These are phyloP conservation scores for Melanotaenia parkinsoni DNA, from an alignment of 2,797 vertebrate genomes.

Conservation along the genomic window DNA sequence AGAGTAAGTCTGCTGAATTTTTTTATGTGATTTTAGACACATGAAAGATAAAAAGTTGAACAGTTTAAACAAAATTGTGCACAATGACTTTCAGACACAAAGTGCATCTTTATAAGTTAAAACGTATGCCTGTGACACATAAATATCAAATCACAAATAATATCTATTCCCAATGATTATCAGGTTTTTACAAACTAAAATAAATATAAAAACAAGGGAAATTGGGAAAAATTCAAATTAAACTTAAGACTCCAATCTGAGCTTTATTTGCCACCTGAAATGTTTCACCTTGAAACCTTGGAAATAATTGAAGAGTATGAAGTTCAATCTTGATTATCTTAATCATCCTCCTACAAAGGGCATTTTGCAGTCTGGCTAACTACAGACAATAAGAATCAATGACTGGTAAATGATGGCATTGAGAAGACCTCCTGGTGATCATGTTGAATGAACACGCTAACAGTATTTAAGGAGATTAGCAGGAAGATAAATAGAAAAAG, in stretches of 20 bases:
- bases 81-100: background rate
- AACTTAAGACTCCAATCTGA: slow-evolving; percentile 9
- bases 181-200: background rate
- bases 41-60: background rate
- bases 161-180: background rate
- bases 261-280: slow-evolving; percentile 38
- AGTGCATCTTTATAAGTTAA: background rate
- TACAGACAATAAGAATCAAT: slow-evolving; percentile 70
- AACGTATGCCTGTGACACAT: background rate
- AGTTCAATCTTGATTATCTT: slow-evolving; percentile 58
- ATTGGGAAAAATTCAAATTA: too few relatives aligned
- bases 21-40: background rate
- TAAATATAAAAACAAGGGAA: too few relatives aligned
- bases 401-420: slow-evolving; percentile 64
- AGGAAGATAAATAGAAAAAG: slow-evolving; percentile 55
- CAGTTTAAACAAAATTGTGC: background rate
- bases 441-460: slow-evolving; percentile 66
- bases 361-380: slow-evolving; percentile 71
- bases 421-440: slow-evolving; percentile 58
- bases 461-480: slow-evolving; percentile 68
- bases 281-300: slow-evolving; percentile 60
- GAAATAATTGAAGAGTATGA: slow-evolving; percentile 53
- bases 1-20: background rate
- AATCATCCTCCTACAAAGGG: slow-evolving; percentile 63
- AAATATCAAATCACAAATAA: background rate